Percentiles rank a stretch among this genome's conserved stretches.
Conservation (phyloP, 2,888 invertebrate genomes). For the Punctoribates punctum region DNA sequence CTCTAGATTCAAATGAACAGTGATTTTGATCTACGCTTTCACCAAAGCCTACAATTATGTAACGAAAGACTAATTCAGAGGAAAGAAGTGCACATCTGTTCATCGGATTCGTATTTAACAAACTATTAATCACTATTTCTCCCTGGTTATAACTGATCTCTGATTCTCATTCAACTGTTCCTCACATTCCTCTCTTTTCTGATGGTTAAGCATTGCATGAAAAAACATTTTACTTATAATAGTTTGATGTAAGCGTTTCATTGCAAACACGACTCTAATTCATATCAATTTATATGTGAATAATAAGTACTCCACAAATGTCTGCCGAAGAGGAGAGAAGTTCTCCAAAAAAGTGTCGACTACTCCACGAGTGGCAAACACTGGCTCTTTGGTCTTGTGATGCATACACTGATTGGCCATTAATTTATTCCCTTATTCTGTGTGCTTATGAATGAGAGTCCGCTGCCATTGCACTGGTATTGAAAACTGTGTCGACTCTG, state of each 20-base stretch:
- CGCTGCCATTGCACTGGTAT: background rate
- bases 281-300: background rate
- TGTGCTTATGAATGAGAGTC: background rate
- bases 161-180: background rate
- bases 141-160: background rate
- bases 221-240: background rate
- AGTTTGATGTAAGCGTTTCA: too few species aligned
- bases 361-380: background rate
- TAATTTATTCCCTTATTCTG: background rate
- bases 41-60: too few species aligned
- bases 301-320: background rate
- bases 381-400: background rate
- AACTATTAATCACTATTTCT: constrained; percentile 25
- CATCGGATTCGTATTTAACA: constrained; percentile 24
- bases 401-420: constrained; percentile 5
- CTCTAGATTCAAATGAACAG: too few species aligned
- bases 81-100: constrained; percentile 13
- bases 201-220: background rate
- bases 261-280: background rate
- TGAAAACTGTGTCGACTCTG: background rate
- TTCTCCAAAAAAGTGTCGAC: background rate
- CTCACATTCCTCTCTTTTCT: background rate
- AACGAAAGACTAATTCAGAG: background rate
- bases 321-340: background rate
- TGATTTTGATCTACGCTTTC: too few species aligned